Conservation (phyloP, 2,888 invertebrate species). For the Tigriopus californicus region DNA sequence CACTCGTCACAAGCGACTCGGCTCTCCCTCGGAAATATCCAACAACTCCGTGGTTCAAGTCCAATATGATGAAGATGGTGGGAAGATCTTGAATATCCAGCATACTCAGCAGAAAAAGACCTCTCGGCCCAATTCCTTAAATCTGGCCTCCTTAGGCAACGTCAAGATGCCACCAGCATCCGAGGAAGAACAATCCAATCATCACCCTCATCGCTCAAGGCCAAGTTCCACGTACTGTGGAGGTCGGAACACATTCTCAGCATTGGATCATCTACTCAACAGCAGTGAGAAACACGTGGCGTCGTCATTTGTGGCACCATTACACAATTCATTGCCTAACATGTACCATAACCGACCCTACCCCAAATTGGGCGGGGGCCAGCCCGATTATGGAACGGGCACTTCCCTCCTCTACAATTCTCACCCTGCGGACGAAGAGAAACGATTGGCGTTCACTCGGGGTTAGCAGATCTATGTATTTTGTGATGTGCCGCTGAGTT, state of each 20-base stretch:
- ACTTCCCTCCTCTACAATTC: neutral
- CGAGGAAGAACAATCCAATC: neutral
- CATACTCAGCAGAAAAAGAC: neutral
- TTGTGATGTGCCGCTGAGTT: too few relatives aligned
- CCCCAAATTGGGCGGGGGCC: neutral
- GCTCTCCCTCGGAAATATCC: neutral
- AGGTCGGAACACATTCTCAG: neutral
- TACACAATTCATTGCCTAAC: conserved; percentile 12
- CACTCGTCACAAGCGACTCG: neutral
- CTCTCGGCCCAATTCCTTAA: neutral
- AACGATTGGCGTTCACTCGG: conserved; percentile 3
- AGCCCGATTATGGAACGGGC: neutral
- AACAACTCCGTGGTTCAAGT: conserved; percentile 5
- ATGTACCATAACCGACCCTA: neutral
- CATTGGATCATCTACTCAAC: too few relatives aligned
- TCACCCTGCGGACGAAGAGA: conserved; percentile 12
- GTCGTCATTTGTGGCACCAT: neutral
- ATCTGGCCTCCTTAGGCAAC: neutral
- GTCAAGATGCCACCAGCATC: neutral
- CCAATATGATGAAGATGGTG: conserved; percentile 11
- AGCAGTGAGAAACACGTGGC: too few relatives aligned
- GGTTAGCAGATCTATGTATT: too few relatives aligned
- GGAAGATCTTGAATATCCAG: conserved; percentile 2
- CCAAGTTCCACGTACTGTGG: neutral
- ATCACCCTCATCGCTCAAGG: neutral